Evolutionary conservation across 2,888 invertebrate genomes (phyloP).

Genomic region (Agelastica alni): DNA sequence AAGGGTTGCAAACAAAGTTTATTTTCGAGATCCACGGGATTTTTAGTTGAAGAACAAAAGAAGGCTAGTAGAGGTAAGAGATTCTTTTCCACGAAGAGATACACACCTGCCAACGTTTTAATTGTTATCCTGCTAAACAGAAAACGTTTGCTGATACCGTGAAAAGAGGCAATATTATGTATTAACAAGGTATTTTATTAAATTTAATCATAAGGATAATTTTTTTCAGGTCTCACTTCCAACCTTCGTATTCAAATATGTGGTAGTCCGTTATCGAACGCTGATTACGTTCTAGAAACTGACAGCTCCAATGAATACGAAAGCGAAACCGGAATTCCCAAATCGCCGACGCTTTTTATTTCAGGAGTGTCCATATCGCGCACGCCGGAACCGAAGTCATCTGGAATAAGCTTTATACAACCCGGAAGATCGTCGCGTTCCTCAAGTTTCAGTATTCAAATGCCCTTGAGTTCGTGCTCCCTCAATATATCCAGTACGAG

Average conservation of each 20-base stretch:
- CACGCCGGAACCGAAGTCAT: conserved; percentile 59
- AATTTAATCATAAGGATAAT: neutral
- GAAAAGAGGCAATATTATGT: too few relatives aligned
- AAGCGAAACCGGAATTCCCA: conserved; percentile 63
- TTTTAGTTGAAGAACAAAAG: conserved; percentile 49
- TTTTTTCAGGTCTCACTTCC: conserved; percentile 42
- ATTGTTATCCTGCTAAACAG: too few relatives aligned
- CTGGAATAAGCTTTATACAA: conserved; percentile 51
- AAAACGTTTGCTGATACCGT: too few relatives aligned
- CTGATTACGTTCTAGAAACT: conserved; percentile 54
- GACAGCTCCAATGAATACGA: conserved; percentile 62
- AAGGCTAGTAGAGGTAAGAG: conserved; percentile 42
- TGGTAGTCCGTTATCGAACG: conserved; percentile 47
- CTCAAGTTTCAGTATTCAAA: conserved; percentile 57
- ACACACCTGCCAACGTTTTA: too few relatives aligned
- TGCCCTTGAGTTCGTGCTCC: conserved; percentile 53
- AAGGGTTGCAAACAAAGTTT: conserved; percentile 43
- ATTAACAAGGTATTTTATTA: too few relatives aligned
- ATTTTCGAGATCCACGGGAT: conserved; percentile 55
- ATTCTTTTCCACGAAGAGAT: too few relatives aligned
- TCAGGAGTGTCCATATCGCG: conserved; percentile 63
- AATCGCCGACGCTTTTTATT: conserved; percentile 63
- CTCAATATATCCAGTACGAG: conserved; percentile 54
- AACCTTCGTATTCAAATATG: conserved; percentile 56
- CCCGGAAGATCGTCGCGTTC: conserved; percentile 47